Evolutionary conservation across 2,888 invertebrate species (phyloP).

Genomic region (Ptilodon capucinus): DNA sequence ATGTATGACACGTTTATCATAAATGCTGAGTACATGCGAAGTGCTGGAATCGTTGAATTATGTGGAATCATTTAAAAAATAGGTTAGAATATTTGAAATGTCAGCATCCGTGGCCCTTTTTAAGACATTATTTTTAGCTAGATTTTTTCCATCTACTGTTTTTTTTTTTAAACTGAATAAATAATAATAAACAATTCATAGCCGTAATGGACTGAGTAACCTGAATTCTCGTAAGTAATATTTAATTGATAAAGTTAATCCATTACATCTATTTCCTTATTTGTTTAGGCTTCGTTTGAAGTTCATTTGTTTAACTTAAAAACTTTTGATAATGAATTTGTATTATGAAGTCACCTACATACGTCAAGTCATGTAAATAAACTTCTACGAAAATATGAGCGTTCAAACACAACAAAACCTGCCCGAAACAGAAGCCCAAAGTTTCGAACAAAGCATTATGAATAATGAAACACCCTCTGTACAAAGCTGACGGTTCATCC

Average conservation of each 20-base stretch:
- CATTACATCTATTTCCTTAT: neutral
- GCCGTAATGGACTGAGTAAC: too few species aligned
- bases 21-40: constrained; percentile 6
- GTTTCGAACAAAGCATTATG: constrained; percentile 75
- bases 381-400: constrained; percentile 43
- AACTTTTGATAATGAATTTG: neutral
- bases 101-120: too few species aligned
- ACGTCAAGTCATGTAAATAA: neutral
- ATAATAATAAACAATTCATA: too few species aligned
- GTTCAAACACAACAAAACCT: constrained; percentile 67
- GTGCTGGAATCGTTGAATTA: too few species aligned
- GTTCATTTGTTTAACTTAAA: neutral
- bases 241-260: neutral
- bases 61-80: too few species aligned
- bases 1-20: constrained; percentile 24
- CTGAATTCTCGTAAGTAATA: neutral
- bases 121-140: too few species aligned
- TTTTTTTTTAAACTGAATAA: too few species aligned
- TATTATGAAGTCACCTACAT: neutral
- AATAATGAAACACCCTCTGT: constrained; percentile 76
- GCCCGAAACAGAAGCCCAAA: constrained; percentile 60
- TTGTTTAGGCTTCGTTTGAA: neutral
- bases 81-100: neutral
- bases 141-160: too few species aligned
- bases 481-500: constrained; percentile 43